Evolutionary conservation across 2,888 invertebrate species (phyloP).

Genomic region (Cerastis rubricosa): DNA sequence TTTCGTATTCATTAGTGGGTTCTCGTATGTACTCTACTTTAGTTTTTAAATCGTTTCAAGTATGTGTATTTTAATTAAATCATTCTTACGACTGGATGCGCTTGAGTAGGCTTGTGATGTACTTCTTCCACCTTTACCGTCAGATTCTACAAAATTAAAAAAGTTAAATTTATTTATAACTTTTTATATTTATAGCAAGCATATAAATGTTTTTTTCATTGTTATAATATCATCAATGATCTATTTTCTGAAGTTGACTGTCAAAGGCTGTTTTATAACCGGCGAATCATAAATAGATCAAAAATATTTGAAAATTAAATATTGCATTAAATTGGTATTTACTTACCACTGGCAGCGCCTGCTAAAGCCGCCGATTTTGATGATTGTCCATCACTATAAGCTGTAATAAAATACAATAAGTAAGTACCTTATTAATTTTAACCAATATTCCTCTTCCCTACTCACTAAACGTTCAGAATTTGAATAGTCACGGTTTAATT

Average conservation of each 20-base stretch:
- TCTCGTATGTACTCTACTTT: no score
- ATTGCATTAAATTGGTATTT: background rate
- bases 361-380: background rate
- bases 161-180: no score
- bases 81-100: background rate
- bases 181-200: background rate
- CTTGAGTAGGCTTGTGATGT: background rate
- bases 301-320: no score
- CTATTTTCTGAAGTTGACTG: no score
- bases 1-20: no score
- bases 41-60: background rate
- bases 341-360: background rate
- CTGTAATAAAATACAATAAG: background rate
- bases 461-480: no score
- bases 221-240: background rate
- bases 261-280: no score
- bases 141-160: background rate
- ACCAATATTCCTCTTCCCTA: background rate
- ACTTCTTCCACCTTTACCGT: background rate
- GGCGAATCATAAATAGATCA: no score
- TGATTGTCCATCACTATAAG: background rate
- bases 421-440: background rate
- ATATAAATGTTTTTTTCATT: no score
- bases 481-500: background rate
- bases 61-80: background rate